phyloP scores from a whole-genome alignment of 2,797 vertebrate species.

The Bufotes viridis region DNA sequence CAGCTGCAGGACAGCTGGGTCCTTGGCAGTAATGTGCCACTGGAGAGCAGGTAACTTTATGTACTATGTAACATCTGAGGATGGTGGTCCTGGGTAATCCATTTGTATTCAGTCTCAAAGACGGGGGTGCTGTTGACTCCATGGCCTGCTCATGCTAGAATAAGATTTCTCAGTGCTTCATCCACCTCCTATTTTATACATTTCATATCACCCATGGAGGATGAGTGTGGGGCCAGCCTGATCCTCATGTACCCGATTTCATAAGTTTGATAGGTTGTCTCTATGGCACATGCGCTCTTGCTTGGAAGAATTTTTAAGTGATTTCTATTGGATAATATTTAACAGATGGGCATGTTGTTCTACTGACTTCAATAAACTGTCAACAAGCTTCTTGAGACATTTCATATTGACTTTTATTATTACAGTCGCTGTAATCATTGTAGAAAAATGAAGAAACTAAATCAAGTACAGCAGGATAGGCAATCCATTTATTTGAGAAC shows the following conservation, averaged over 20 bases:
- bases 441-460: conserved; percentile 17
- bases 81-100: not conserved
- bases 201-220: not conserved
- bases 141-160: not conserved
- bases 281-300: not conserved
- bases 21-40: conserved; percentile 97
- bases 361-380: conserved; percentile 2
- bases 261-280: too few relatives aligned
- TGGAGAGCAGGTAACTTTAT: conserved; percentile 93
- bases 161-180: not conserved
- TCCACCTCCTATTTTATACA: not conserved
- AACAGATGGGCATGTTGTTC: not conserved
- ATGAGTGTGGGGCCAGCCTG: not conserved
- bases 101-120: not conserved
- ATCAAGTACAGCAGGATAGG: conserved; percentile 2
- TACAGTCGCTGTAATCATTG: not conserved
- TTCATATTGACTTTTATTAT: conserved; percentile 13
- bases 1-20: conserved; percentile 99
- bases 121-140: not conserved
- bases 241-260: not conserved
- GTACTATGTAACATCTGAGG: not conserved
- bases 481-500: conserved; percentile 25
- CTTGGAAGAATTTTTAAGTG: not conserved
- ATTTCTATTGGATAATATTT: not conserved
- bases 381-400: conserved; percentile 30